Evolutionary conservation across 53 echinoderm and acorn worm species (phyloP), one percentile per base, ranked within the genome.

Genomic region (Echinarachnius parma): DNA sequence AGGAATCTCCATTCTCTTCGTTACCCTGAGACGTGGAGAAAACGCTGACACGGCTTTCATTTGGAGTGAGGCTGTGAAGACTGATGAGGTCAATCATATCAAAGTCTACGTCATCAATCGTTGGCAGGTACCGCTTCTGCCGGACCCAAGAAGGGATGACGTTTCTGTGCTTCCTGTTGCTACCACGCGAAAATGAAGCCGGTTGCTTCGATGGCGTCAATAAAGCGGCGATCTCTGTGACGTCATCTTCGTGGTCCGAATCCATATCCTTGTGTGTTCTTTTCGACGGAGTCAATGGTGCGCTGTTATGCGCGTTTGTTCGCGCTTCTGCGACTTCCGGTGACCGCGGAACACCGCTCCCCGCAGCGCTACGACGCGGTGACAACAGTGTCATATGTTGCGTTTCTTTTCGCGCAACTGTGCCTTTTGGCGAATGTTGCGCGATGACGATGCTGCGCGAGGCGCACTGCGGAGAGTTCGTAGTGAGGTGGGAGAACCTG

Each of bases 11-110:
- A 11, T 32, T 21, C 14, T 3, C 21, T 21, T 11, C n/a, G 20
- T 2, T n/a, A 16, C 31, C 27, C 9, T 52, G 19, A 11, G 31
- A 32, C 21, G 31, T 31, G 10, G 68, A 52, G 46, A 15, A 16
- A 27, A 16, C 4, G 18, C 29, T 22, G 3, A 4, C 25, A 19
- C 44, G 48, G 21, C 28, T 44, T 33, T 64, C 78, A 23, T 54
- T 78, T 21, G 56, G 55, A 37, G 62, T 71, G 4, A 78, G 60
- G 48, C 75, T 64, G 34, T 72, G 55, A 30, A 87, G 53, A 32
- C 87, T 87, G 72, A 87, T 82, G 21, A 78, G 48, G 28, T 87
- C 87, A 60, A 87, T 87, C 26, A 68, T 54, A 69, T 87, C 87
- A 57, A 87, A 78, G 65, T 87, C 87, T 5, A 87, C 60, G 52